Evolutionary conservation across 2,888 invertebrate species (phyloP).

Genomic region (Dichetophora obliterata): DNA sequence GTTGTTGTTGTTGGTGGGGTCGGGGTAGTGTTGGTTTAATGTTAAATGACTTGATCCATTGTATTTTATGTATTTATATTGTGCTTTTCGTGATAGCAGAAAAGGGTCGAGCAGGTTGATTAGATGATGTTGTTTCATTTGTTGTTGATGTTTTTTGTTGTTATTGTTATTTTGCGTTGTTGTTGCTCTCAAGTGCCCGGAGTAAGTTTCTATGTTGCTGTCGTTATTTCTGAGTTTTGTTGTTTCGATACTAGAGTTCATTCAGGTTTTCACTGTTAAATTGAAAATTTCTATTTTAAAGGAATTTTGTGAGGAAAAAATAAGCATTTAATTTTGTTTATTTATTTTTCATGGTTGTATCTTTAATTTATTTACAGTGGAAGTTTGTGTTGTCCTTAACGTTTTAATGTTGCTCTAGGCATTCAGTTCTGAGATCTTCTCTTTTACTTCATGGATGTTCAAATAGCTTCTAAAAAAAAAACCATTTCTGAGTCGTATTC

Average conservation of each 20-base stretch:
- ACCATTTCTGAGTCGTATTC: too few species aligned
- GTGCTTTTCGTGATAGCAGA: neutral
- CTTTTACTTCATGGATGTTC: too few species aligned
- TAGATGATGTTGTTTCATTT: conserved; percentile 10
- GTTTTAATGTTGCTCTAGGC: too few species aligned
- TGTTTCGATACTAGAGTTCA: neutral
- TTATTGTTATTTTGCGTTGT: neutral
- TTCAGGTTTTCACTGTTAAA: neutral
- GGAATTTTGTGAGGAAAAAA: too few species aligned
- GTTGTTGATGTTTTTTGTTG: neutral
- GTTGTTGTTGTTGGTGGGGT: neutral
- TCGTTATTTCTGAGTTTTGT: neutral
- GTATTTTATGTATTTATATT: conserved; percentile 39
- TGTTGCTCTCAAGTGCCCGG: neutral
- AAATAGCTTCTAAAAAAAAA: too few species aligned
- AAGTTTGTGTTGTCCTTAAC: too few species aligned
- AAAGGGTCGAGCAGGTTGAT: conserved; percentile 22
- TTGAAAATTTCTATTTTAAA: too few species aligned
- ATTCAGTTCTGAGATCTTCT: too few species aligned
- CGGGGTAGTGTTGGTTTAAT: conserved; percentile 21
- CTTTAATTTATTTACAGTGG: too few species aligned
- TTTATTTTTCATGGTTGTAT: too few species aligned
- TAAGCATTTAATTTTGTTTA: too few species aligned
- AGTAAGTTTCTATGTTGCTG: neutral
- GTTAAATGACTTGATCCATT: conserved; percentile 29